Base-by-base conservation (phyloP, 2,888 invertebrate genomes). In the Mystacides longicornis region DNA sequence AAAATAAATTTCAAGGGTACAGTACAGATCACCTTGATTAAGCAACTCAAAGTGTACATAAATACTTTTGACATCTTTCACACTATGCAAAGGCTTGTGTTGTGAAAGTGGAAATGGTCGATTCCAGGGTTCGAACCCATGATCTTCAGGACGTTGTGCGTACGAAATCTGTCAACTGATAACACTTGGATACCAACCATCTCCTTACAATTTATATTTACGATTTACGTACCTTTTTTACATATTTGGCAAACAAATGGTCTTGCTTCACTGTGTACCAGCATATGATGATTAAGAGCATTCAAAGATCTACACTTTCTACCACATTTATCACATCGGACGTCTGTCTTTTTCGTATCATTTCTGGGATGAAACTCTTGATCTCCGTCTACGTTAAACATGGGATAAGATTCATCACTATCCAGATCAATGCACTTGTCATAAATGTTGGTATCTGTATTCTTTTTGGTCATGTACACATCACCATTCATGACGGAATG, bases 201-300 rank as follows among this genome's bases (percentile, higher is more conserved):
- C n/a, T n/a, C n/a, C n/a, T n/a, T n/a, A n/a, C n/a, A n/a, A n/a
- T n/a, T n/a, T n/a, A n/a, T n/a, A n/a, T n/a, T n/a, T n/a, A n/a
- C n/a, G n/a, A n/a, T n/a, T n/a, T n/a, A n/a, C n/a, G n/a, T 55
- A 60, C 58, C 58, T 51, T 60, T 60, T 48, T 60, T 58, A 42
- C 60, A 60, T 42, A 60, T 58, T 47, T 59, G 54, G 42, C 60
- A 60, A 2, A 55, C 58, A 23, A 55, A 59, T 11, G 60, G 60
- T 21, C 60, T 54, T 42, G 54, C 60, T 51, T 60, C 60, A 48
- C 60, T 60, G 45, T 60, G 60, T 18, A 60, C 60, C 19, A 60
- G 53, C 60, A 60, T 60, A 47, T 60, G 60, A 50, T 60, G 60
- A 52, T 59, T 60, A 5, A 60, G 54, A 18, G 60, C 60, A 22